These are phyloP conservation scores for Atractosteus spatula DNA, from an alignment of 2,113 vertebrate species.

Conservation along the genomic window DNA sequence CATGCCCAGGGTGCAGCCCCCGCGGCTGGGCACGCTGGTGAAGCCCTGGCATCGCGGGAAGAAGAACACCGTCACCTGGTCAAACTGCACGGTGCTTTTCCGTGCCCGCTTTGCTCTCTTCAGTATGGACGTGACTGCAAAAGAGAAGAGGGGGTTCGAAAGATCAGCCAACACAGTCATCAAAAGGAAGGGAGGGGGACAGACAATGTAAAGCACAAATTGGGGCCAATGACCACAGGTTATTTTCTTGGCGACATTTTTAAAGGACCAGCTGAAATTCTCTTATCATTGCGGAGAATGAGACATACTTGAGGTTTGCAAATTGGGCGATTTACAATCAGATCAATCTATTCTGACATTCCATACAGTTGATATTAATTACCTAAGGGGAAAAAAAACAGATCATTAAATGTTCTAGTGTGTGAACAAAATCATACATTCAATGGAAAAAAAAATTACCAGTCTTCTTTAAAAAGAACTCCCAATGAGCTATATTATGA, in stretches of 20 bases:
- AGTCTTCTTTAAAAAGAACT: too few species aligned
- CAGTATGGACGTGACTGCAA: slow-evolving; percentile 82
- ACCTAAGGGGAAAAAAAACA: too few species aligned
- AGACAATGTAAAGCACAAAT: not conserved
- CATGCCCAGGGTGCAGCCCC: slow-evolving; percentile 96
- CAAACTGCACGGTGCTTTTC: slow-evolving; percentile 79
- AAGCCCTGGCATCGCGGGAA: slow-evolving; percentile 96
- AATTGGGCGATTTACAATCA: too few species aligned
- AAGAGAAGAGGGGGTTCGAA: not conserved
- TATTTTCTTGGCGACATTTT: not conserved
- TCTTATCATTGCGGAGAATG: too few species aligned
- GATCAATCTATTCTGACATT: too few species aligned
- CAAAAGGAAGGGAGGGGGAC: not conserved
- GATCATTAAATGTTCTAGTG: too few species aligned
- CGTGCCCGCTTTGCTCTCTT: slow-evolving; percentile 78
- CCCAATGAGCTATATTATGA: slow-evolving; percentile 12
- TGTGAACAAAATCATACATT: too few species aligned
- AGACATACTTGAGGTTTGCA: too few species aligned
- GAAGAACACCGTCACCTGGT: slow-evolving; percentile 90
- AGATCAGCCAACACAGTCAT: too few species aligned
- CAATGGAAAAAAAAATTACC: too few species aligned
- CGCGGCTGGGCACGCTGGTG: slow-evolving; percentile 90
- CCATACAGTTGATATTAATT: too few species aligned
- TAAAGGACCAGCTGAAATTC: not conserved
- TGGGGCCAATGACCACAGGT: too few species aligned